phyloP scores from a whole-genome alignment of 2,797 vertebrate species.

The Poeciliopsis turneri region DNA sequence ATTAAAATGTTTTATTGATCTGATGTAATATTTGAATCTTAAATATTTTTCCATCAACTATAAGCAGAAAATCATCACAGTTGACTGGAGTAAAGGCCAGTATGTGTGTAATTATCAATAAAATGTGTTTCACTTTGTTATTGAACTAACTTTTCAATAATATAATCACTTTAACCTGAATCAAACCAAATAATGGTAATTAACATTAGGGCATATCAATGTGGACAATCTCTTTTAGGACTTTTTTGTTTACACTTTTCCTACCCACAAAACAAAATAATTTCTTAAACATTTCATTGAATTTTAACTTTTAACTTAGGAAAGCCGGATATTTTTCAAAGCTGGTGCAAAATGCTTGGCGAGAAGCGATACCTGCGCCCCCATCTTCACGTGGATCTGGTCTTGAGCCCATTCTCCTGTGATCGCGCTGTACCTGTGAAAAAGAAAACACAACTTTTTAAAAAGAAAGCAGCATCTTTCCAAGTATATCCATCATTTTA shows the following conservation, averaged over 20 bases:
- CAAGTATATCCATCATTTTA: background rate
- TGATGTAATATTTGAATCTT: background rate
- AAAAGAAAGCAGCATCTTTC: background rate
- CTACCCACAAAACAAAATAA: background rate
- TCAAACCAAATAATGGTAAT: background rate
- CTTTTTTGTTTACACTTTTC: background rate
- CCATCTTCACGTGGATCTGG: slow-evolving; percentile 94
- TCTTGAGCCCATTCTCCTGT: slow-evolving; percentile 92
- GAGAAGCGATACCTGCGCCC: slow-evolving; percentile 82
- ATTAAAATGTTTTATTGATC: background rate
- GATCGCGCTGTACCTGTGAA: slow-evolving; percentile 92
- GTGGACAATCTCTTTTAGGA: background rate
- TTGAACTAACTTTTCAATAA: background rate
- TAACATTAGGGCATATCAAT: background rate
- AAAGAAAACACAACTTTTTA: slow-evolving; percentile 12
- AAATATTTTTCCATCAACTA: background rate
- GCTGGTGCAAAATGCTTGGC: background rate
- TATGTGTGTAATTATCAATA: background rate
- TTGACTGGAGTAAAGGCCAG: background rate
- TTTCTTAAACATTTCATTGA: background rate
- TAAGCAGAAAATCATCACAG: background rate
- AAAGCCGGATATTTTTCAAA: background rate
- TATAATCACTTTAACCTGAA: background rate
- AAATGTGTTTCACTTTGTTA: background rate
- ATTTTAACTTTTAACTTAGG: background rate